Evolutionary conservation across 1,140 invertebrate genomes (phyloP).

Genomic region (Ips nitidus): DNA sequence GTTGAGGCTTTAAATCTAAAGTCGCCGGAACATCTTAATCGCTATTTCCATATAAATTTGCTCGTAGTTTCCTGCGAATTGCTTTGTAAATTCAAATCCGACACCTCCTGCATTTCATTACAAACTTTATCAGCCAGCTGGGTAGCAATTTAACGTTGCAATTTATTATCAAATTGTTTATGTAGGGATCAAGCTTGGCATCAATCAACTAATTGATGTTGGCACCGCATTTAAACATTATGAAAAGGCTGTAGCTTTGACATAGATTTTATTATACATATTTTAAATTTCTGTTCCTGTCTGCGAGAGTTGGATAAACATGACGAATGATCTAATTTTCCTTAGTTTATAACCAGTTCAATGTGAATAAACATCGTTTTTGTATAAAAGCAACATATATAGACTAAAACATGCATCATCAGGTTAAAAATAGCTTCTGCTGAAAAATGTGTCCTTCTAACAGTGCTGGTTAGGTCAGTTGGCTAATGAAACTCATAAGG

Average conservation of each 20-base stretch:
- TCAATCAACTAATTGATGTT: too few species aligned
- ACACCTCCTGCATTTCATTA: conserved; percentile 14
- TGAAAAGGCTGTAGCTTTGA: too few species aligned
- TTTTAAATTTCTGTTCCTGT: too few species aligned
- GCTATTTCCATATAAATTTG: conserved; percentile 24
- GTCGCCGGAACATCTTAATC: conserved; percentile 8
- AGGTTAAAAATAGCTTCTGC: conserved; percentile 29
- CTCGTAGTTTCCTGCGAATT: conserved; percentile 12
- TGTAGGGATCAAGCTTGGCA: too few species aligned
- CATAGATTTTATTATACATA: too few species aligned
- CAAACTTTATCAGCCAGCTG: not conserved
- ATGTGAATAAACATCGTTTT: conserved; percentile 14
- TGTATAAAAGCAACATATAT: not conserved
- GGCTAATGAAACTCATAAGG: not conserved
- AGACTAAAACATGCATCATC: conserved; percentile 19
- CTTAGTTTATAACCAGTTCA: too few species aligned
- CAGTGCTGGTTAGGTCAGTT: not conserved
- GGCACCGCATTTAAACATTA: too few species aligned
- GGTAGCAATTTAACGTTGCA: not conserved
- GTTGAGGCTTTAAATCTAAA: not conserved
- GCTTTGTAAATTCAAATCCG: conserved; percentile 21
- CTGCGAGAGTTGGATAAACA: too few species aligned
- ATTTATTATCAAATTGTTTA: not conserved
- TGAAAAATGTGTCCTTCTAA: conserved; percentile 16
- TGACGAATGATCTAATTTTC: too few species aligned